Evolutionary conservation across 2,113 vertebrate genomes (phyloP).

Genomic region (Hippopotamus amphibius): DNA sequence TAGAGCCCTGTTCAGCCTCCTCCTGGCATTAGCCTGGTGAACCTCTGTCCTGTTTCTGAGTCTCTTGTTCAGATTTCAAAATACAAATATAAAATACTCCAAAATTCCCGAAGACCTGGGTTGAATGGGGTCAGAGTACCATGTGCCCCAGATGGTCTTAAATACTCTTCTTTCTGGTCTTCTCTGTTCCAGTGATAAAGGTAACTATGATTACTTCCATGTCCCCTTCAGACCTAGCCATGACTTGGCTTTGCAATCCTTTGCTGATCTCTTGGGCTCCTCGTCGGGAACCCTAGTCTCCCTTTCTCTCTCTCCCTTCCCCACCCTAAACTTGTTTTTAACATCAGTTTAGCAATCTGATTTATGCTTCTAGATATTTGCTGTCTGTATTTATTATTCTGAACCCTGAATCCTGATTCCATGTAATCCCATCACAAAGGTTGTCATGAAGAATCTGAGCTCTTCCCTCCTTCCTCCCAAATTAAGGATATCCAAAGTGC

Average conservation of each 20-base stretch:
- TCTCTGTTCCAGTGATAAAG: neutral
- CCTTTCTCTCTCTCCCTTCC: neutral
- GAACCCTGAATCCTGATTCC: neutral
- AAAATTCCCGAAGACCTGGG: neutral
- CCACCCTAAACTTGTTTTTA: neutral
- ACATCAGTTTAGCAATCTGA: neutral
- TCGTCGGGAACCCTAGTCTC: neutral
- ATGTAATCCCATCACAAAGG: neutral
- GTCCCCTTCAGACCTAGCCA: neutral
- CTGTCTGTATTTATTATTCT: neutral
- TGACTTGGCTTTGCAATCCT: neutral
- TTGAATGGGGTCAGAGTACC: neutral
- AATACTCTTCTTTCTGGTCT: neutral
- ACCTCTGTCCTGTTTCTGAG: neutral
- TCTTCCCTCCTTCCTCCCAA: neutral
- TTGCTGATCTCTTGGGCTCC: neutral
- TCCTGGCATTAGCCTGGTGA: neutral
- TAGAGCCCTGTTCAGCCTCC: neutral
- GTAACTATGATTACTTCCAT: neutral
- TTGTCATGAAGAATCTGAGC: neutral
- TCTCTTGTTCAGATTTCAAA: slow-evolving; percentile 1
- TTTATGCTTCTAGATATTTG: neutral
- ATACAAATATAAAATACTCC: neutral
- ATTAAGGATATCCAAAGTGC: neutral
- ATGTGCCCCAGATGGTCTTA: neutral